Evolutionary conservation across 2,888 invertebrate genomes (phyloP).

Genomic region (Dichetophora obliterata): DNA sequence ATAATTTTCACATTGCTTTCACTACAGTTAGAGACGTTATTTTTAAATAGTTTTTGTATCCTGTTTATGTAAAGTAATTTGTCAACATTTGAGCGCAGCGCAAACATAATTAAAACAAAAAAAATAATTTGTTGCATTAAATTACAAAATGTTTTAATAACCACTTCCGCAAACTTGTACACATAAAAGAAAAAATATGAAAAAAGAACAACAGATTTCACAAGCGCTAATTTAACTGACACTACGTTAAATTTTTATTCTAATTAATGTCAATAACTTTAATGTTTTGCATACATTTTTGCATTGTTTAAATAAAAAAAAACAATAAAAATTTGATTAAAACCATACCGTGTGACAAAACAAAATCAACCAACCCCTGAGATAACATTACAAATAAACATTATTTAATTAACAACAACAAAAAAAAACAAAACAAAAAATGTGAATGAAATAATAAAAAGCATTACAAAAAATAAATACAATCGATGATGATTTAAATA

Average conservation of each 20-base stretch:
- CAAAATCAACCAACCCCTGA: not conserved
- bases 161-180: no score
- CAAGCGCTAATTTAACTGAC: not conserved
- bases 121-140: slow-evolving; percentile 1
- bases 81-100: slow-evolving; percentile 8
- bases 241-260: not conserved
- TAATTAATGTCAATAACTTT: not conserved
- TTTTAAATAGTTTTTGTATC: not conserved
- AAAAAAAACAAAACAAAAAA: not conserved
- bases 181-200: not conserved
- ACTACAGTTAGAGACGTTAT: no score
- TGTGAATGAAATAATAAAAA: slow-evolving; percentile 27
- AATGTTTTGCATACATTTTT: not conserved
- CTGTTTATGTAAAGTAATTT: slow-evolving; percentile 19
- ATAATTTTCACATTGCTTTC: no score
- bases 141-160: not conserved
- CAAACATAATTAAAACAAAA: not conserved
- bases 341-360: not conserved
- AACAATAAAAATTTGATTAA: not conserved
- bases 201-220: not conserved
- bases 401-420: not conserved
- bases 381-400: not conserved
- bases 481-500: slow-evolving; percentile 33
- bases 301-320: not conserved
- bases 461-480: slow-evolving; percentile 29